A percentile compares a stretch with the other conserved stretches of the same genome.
Evolutionary conservation across 2,113 vertebrate genomes (phyloP).

Genomic region (Elgaria multicarinata): DNA sequence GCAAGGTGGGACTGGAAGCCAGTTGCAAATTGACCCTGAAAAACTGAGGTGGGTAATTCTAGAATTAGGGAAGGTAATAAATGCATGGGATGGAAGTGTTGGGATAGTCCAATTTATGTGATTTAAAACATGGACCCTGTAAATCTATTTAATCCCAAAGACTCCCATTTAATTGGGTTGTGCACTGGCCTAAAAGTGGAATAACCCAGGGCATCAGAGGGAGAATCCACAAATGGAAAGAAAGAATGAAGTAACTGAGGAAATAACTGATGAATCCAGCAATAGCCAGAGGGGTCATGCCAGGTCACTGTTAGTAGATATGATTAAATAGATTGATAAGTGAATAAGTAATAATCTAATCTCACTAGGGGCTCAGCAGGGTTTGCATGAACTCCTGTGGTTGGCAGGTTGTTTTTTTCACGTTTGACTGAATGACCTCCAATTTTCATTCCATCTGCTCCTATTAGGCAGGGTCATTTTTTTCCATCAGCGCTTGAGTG

Average conservation of each 20-base stretch:
- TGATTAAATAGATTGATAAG: conserved; percentile 68
- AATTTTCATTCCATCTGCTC: conserved; percentile 68
- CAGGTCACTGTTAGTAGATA: conserved; percentile 55
- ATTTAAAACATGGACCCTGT: background rate
- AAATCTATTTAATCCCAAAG: background rate
- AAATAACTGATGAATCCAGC: conserved; percentile 62
- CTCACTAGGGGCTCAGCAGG: conserved; percentile 54
- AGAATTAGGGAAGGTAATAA: background rate
- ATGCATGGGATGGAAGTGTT: background rate
- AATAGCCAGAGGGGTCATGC: conserved; percentile 56
- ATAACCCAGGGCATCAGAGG: conserved; percentile 54
- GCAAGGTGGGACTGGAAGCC: background rate
- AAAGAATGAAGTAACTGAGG: conserved; percentile 57
- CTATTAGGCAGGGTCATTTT: conserved; percentile 59
- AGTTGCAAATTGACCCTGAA: background rate
- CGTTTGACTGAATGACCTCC: conserved; percentile 70
- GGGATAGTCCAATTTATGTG: background rate
- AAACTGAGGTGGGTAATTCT: background rate
- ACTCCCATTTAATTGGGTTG: background rate
- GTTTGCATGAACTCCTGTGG: conserved; percentile 49
- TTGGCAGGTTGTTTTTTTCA: conserved; percentile 61
- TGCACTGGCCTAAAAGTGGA: conserved; percentile 36
- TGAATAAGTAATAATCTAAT: conserved; percentile 73
- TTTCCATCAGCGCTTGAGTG: conserved; percentile 11
- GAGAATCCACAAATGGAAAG: conserved; percentile 56